Percentiles rank a stretch among this genome's conserved stretches.
These are phyloP conservation scores for Umimayanthus chanpuru DNA, from an alignment of 92 coral and sea anemone species.

Conservation along the genomic window DNA sequence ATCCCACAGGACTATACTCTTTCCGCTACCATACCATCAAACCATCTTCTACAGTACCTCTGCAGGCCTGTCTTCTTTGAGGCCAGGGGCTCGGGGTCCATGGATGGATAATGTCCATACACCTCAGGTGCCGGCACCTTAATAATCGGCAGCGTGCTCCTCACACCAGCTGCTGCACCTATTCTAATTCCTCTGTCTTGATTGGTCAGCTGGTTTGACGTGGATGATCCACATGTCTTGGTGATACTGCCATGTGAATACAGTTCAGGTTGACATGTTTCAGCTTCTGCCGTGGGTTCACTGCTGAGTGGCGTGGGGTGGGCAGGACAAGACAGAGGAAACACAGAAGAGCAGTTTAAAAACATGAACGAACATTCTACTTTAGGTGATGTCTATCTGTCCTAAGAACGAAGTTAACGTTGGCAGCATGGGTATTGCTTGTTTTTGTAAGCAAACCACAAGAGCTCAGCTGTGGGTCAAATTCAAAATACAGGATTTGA, in stretches of 20 bases:
- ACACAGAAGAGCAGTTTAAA: background rate
- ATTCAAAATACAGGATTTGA: no score
- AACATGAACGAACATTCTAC: background rate
- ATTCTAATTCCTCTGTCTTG: slow-evolving; percentile 49
- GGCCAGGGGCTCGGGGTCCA: slow-evolving; percentile 86
- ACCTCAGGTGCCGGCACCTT: slow-evolving; percentile 84
- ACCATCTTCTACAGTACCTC: slow-evolving; percentile 58
- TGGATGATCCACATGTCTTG: slow-evolving; percentile 49
- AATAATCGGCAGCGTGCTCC: slow-evolving; percentile 75
- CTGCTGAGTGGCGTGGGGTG: background rate
- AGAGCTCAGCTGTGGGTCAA: no score
- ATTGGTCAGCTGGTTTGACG: slow-evolving; percentile 51
- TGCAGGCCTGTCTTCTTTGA: slow-evolving; percentile 88
- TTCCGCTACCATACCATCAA: background rate
- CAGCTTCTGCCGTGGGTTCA: slow-evolving; percentile 7
- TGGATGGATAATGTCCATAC: slow-evolving; percentile 88
- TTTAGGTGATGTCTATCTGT: no score
- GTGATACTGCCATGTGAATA: slow-evolving; percentile 20
- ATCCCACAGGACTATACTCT: background rate
- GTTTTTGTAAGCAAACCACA: no score
- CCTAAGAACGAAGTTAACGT: no score
- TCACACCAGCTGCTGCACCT: slow-evolving; percentile 42
- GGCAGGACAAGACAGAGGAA: background rate
- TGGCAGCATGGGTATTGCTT: no score
- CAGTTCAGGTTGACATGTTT: background rate